Percentiles rank a stretch among this genome's conserved stretches.
These are phyloP conservation scores for Drosophila sordidula DNA, from an alignment of 2,888 invertebrate species.

Conservation along the genomic window DNA sequence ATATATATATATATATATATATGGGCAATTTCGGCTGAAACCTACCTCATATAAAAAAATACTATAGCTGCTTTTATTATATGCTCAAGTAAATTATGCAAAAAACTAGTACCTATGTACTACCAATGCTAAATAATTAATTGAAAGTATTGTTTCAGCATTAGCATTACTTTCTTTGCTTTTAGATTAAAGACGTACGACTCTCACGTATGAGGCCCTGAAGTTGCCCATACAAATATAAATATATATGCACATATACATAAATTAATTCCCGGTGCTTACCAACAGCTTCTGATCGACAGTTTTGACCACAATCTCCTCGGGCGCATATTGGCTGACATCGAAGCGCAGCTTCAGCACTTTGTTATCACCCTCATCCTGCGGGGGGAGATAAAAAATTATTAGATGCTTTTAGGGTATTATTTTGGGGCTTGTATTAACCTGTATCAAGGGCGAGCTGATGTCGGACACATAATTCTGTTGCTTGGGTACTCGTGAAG, in stretches of 20 bases:
- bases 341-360: constrained; percentile 97
- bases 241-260: neutral
- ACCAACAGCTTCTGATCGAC: constrained; percentile 98
- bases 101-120: no score
- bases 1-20: no score
- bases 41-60: no score
- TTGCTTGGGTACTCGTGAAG: constrained; percentile 83
- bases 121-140: no score
- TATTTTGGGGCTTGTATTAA: neutral
- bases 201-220: no score
- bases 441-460: constrained; percentile 93
- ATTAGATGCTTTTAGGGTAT: neutral
- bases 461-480: constrained; percentile 91
- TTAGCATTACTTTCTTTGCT: no score
- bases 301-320: constrained; percentile 99
- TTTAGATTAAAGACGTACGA: no score
- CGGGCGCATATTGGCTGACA: constrained; percentile 98
- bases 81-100: no score
- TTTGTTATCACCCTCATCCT: constrained; percentile 97
- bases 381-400: constrained; percentile 80
- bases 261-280: constrained; percentile 83
- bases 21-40: no score
- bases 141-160: no score
- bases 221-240: no score
- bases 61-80: no score